These are phyloP conservation scores for Allophyes oxyacanthae DNA, from an alignment of 2,888 invertebrate genomes.

Conservation along the genomic window DNA sequence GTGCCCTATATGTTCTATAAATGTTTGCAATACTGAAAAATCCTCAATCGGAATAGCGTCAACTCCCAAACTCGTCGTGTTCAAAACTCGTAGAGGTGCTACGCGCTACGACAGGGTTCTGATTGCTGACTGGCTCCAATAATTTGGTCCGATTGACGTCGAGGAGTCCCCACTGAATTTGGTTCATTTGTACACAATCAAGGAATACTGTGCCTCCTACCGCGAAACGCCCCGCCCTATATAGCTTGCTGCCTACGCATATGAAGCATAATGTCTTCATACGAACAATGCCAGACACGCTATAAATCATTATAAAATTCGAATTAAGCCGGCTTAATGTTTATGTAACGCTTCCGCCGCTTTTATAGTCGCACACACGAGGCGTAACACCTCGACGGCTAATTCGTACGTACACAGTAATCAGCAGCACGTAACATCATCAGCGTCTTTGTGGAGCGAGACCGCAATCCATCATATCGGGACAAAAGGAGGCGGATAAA, in stretches of 20 bases:
- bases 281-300: slow-evolving; percentile 64
- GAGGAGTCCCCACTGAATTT: slow-evolving; percentile 64
- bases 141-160: slow-evolving; percentile 73
- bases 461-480: slow-evolving; percentile 88
- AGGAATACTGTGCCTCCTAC: slow-evolving; percentile 50
- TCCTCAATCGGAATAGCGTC: slow-evolving; percentile 15
- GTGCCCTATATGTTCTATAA: neutral
- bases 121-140: slow-evolving; percentile 71
- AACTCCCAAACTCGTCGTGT: slow-evolving; percentile 32
- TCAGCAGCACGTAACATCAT: slow-evolving; percentile 83
- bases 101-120: slow-evolving; percentile 66
- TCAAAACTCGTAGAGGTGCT: slow-evolving; percentile 62
- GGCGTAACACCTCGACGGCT: slow-evolving; percentile 71
- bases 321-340: slow-evolving; percentile 74
- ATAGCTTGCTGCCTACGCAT: slow-evolving; percentile 22
- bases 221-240: slow-evolving; percentile 23
- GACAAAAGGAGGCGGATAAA: slow-evolving; percentile 84
- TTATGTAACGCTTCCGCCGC: slow-evolving; percentile 73
- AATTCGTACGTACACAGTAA: slow-evolving; percentile 82
- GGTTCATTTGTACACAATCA: slow-evolving; percentile 66
- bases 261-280: slow-evolving; percentile 61
- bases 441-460: slow-evolving; percentile 80
- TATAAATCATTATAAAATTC: slow-evolving; percentile 82
- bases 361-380: slow-evolving; percentile 64
- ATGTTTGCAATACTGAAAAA: slow-evolving; percentile 5